Evolutionary conservation across 2,113 vertebrate genomes (phyloP), one percentile per base, ranked within the genome.

Genomic region (Mellivora capensis): DNA sequence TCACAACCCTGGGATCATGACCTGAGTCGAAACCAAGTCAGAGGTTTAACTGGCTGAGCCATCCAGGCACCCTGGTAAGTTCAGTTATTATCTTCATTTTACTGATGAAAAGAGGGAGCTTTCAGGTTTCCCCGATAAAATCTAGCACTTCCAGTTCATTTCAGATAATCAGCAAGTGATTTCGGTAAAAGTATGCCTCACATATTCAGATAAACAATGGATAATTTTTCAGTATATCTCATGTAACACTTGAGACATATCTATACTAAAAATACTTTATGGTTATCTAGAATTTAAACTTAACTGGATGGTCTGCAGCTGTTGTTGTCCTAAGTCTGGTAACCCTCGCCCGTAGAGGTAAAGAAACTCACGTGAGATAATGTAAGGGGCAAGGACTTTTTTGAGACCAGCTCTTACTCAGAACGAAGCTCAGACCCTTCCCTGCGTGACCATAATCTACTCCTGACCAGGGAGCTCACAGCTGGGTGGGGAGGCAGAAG

Each of bases 361-460:
- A 15, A 37, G 42, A 14, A 21, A 61, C 52, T 42, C 23, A 31
- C 47, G 59, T 7, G 11, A 17, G 31, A 7, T 5, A 29, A 2
- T 1, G 14, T 2, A 20, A 5, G 27, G 12, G 17, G 29, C 2
- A 4, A 17, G 37, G 74, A n/a, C 7, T 5, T 13, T 2, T 74
- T 47, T 59, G 57, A 69, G 49, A 80, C 1, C 64, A 25, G 9
- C 39, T 59, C 54, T 31, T 29, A 5, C 72, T 67, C 13, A 29
- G n/a, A 44, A 29, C 1, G 13, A 20, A 6, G 17, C 17, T 54
- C 37, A 20, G 42, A 67, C 0, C 37, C 27, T 34, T 4, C 3
- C 3, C 17, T 9, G 12, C 7, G 0, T 13, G 27, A n/a, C 34
- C 13, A 9, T 2, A 0, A 9, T 6, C 54, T 13, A 4, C 25